Evolutionary conservation across 2,113 vertebrate genomes (phyloP).

Genomic region (Prionailurus viverrinus): DNA sequence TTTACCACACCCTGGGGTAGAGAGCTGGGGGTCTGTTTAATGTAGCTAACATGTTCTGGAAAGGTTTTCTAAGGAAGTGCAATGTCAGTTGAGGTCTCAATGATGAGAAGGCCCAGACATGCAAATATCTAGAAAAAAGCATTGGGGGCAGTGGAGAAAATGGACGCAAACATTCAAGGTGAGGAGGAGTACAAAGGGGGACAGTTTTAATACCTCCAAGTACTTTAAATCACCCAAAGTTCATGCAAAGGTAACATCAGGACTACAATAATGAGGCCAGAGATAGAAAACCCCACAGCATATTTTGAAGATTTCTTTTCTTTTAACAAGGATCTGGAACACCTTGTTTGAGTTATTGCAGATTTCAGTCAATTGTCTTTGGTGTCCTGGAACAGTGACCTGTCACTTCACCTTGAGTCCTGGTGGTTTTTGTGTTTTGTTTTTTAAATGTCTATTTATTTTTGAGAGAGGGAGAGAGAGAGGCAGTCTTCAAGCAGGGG

Average conservation of each 20-base stretch:
- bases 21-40: neutral
- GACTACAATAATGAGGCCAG: neutral
- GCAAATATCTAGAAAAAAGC: neutral
- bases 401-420: neutral
- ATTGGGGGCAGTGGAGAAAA: neutral
- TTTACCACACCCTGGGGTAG: too few species aligned
- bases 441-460: too few species aligned
- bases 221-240: neutral
- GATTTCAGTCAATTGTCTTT: neutral
- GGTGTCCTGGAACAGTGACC: neutral
- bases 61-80: neutral
- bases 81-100: neutral
- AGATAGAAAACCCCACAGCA: neutral
- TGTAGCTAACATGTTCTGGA: neutral
- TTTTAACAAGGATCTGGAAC: neutral
- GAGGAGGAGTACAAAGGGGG: neutral
- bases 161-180: neutral
- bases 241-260: neutral
- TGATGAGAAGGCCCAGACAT: neutral
- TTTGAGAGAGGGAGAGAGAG: too few species aligned
- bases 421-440: too few species aligned
- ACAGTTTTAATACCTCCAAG: neutral
- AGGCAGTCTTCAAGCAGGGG: too few species aligned
- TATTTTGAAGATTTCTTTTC: neutral
- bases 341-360: neutral